These are phyloP conservation scores for Castor canadensis DNA, from an alignment of 2,113 vertebrate species.

Conservation along the genomic window DNA sequence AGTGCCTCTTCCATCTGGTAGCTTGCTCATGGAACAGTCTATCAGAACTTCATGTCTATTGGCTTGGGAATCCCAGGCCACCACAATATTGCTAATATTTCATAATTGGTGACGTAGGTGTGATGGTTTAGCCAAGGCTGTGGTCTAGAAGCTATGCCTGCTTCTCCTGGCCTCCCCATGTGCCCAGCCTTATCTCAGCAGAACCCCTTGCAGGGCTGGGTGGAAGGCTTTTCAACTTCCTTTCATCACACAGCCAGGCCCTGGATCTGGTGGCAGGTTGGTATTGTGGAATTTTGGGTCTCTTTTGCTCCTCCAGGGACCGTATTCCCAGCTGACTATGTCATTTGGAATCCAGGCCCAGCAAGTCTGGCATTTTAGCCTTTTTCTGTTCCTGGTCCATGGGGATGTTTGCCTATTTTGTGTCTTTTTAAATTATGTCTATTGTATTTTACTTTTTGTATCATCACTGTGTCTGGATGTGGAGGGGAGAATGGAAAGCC, in stretches of 20 bases:
- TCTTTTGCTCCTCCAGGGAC: neutral
- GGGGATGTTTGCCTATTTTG: neutral
- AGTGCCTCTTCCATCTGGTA: neutral
- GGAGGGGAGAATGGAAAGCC: neutral
- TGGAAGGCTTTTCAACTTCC: neutral
- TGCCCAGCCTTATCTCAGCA: neutral
- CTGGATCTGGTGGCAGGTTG: neutral
- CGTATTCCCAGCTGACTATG: neutral
- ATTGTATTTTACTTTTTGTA: neutral
- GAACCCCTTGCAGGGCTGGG: neutral
- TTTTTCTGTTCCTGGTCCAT: neutral
- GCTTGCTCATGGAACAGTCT: neutral
- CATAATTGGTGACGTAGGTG: neutral
- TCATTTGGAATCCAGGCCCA: neutral
- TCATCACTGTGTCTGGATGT: neutral
- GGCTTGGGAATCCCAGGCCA: neutral
- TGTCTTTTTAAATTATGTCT: neutral
- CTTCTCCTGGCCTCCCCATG: neutral
- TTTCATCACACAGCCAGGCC: too few species aligned
- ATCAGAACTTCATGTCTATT: neutral
- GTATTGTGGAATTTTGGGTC: neutral
- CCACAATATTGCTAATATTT: neutral
- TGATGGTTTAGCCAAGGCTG: neutral
- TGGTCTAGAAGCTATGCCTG: neutral
- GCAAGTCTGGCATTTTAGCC: neutral